Percentiles rank a stretch among this genome's conserved stretches.
phyloP scores from a whole-genome alignment of 2,888 invertebrate genomes.

The Philaethria dido region DNA sequence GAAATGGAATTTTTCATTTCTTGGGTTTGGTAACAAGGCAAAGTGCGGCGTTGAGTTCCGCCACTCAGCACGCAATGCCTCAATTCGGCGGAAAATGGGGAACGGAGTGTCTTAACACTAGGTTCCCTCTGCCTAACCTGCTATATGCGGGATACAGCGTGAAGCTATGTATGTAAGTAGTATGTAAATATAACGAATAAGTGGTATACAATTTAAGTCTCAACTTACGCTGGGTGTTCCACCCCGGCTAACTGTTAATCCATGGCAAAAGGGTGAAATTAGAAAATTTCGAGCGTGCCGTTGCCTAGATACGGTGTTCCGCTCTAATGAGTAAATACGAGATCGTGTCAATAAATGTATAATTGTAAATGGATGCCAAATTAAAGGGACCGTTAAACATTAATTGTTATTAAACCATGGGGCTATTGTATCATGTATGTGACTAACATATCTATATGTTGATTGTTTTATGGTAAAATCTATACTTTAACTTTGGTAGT shows the following conservation, averaged over 20 bases:
- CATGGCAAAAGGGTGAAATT: conserved; percentile 61
- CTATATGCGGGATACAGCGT: too few species aligned
- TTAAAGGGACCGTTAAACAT: conserved; percentile 20
- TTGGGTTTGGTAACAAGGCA: too few species aligned
- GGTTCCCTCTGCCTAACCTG: too few species aligned
- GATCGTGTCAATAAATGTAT: conserved; percentile 25
- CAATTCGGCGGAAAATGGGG: too few species aligned
- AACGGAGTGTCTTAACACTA: too few species aligned
- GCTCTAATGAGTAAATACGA: conserved; percentile 35
- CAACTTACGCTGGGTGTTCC: conserved; percentile 20
- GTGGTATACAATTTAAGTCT: neutral
- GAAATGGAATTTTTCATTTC: too few species aligned
- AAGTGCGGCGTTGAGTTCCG: too few species aligned
- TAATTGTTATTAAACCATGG: neutral
- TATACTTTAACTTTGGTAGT: too few species aligned
- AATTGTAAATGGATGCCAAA: conserved; percentile 17
- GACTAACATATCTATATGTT: neutral
- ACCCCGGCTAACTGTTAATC: conserved; percentile 27
- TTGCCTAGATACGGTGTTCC: conserved; percentile 56
- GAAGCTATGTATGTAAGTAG: neutral
- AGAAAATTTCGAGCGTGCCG: conserved; percentile 65
- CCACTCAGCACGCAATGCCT: too few species aligned
- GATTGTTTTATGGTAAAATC: neutral
- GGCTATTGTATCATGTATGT: neutral
- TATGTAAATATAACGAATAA: neutral